phyloP scores from a whole-genome alignment of 2,797 vertebrate species.

The Enteromius unitaeniatus region DNA sequence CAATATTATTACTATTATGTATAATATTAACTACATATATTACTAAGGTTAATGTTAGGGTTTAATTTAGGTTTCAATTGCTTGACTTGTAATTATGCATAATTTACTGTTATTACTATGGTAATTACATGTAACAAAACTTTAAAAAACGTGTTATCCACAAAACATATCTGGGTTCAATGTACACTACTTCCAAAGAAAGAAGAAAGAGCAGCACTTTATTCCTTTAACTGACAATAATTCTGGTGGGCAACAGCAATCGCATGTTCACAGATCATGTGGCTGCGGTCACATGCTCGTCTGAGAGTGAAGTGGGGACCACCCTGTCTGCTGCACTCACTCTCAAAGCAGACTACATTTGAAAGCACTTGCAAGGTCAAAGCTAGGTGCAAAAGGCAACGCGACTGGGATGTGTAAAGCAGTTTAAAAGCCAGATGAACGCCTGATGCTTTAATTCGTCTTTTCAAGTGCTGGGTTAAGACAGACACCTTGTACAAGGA shows the following conservation, averaged over 20 bases:
- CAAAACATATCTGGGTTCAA: background rate
- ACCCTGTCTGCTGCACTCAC: conserved; percentile 45
- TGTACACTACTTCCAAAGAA: background rate
- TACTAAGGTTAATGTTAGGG: background rate
- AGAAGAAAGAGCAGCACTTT: conserved; percentile 5
- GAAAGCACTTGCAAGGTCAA: conserved; percentile 53
- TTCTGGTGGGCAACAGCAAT: conserved; percentile 30
- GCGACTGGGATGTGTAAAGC: conserved; percentile 42
- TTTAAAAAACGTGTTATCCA: background rate
- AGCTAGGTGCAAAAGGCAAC: conserved; percentile 48
- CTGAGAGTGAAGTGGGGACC: conserved; percentile 45
- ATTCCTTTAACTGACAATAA: conserved; percentile 29
- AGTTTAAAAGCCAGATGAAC: conserved; percentile 45
- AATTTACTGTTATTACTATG: background rate
- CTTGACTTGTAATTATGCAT: background rate
- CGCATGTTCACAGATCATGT: conserved; percentile 43
- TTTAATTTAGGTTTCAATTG: background rate
- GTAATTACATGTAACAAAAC: background rate
- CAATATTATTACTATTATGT: background rate
- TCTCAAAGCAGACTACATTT: conserved; percentile 25
- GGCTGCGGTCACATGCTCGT: conserved; percentile 50
- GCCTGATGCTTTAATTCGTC: conserved; percentile 45
- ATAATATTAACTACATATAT: background rate
- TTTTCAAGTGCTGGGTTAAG: conserved; percentile 46
- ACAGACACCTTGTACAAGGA: conserved; percentile 40